These are phyloP conservation scores for Oscheius sp. DNA, from an alignment of 2,888 invertebrate genomes.

Conservation along the genomic window DNA sequence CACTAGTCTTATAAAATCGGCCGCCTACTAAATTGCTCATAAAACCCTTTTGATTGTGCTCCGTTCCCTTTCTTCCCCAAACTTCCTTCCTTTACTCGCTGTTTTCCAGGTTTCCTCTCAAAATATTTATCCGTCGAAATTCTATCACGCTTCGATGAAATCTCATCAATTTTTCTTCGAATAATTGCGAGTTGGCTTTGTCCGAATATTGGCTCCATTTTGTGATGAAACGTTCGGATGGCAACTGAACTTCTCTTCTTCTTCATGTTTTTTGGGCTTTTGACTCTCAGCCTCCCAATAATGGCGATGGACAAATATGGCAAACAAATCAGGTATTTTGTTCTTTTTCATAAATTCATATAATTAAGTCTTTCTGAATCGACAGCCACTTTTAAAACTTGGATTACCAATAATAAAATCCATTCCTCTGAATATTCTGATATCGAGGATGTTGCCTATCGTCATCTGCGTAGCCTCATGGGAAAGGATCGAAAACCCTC, in stretches of 20 bases:
- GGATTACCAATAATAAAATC: slow-evolving; percentile 37
- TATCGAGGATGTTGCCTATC: slow-evolving; percentile 30
- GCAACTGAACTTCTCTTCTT: not conserved
- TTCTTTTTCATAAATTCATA: not conserved
- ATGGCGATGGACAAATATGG: slow-evolving; percentile 18
- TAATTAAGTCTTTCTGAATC: slow-evolving; percentile 25
- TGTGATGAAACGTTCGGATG: not conserved
- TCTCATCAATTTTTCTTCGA: slow-evolving; percentile 14
- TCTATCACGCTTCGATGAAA: not conserved
- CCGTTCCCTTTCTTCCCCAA: too few species aligned
- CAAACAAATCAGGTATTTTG: slow-evolving; percentile 22
- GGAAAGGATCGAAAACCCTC: too few species aligned
- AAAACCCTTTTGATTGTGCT: too few species aligned
- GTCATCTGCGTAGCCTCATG: slow-evolving; percentile 43
- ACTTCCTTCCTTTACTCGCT: not conserved
- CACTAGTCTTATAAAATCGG: not conserved
- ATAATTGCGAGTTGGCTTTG: slow-evolving; percentile 11
- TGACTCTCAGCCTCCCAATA: not conserved
- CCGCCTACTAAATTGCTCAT: slow-evolving; percentile 2
- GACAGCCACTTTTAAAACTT: slow-evolving; percentile 29
- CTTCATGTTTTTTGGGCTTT: not conserved
- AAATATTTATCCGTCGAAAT: not conserved
- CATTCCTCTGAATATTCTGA: slow-evolving; percentile 37
- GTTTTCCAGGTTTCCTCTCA: not conserved
- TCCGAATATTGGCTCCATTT: too few species aligned